Base-by-base conservation (phyloP, 2,113 vertebrate genomes). In the Apeltes quadracus region DNA sequence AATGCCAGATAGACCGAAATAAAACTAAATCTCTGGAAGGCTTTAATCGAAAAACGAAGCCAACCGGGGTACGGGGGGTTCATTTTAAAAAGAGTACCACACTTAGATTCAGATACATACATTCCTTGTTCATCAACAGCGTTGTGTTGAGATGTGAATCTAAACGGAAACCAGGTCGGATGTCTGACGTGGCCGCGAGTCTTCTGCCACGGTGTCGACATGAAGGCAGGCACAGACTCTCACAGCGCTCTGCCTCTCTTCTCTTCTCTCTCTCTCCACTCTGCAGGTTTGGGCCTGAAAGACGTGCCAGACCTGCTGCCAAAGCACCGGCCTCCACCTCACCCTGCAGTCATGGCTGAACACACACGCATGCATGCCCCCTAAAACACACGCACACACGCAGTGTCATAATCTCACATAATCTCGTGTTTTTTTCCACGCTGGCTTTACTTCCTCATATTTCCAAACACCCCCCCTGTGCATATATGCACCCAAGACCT, bases 251-350 rank as follows among this genome's bases (percentile, higher is more conserved):
- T 68, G 39, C 69, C 69, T 81, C 72, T 64, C 54, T 74, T 83
- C 69, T 59, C 48, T 50, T 55, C 76, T 38, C 59, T 69, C 43
- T 34, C 62, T 59, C 63, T 56, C 71, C 73, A 66, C 51, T 73
- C 51, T 92, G 85, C 93, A 94, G 92, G 92, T 93, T 84, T 84
- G 88, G 92, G 91, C 93, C 89, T 94, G 94, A 93, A 89, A 93
- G 86, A 92, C 90, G 90, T 94, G 91, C 93, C 93, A 93, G 92
- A 93, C 92, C 90, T 93, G 91, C 91, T 93, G 91, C 91, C 93
- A 93, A 92, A 87, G 86, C 78, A 71, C 81, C 67, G 61, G 90
- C 85, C 93, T 92, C 92, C 92, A 88, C 93, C 93, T 93, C 93
- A 91, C 91, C 93, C 93, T 93, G 89, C 91, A 92, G 92, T 89